phyloP scores from a whole-genome alignment of 2,797 vertebrate genomes.

The Spizella passerina region DNA sequence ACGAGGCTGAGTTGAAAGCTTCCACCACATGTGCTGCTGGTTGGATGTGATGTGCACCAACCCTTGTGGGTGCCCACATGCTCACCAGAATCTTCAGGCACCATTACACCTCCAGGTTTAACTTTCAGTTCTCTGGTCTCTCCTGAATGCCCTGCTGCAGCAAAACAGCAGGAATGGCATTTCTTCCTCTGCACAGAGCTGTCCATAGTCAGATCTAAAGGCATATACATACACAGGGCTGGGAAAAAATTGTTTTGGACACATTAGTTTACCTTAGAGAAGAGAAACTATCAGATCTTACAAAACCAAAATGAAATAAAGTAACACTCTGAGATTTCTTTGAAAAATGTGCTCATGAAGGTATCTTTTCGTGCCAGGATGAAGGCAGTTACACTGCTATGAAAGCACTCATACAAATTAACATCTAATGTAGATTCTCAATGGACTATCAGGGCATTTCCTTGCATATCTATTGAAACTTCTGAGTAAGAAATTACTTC shows the following conservation, averaged over 20 bases:
- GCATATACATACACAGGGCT: no score
- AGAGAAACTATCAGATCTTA: not conserved
- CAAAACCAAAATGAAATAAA: not conserved
- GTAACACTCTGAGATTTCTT: not conserved
- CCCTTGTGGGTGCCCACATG: not conserved
- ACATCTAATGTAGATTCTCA: not conserved
- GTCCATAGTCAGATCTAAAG: not conserved
- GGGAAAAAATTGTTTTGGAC: not conserved
- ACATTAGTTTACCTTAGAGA: not conserved
- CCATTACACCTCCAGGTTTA: not conserved
- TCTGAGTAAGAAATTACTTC: constrained; percentile 27
- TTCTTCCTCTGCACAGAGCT: not conserved
- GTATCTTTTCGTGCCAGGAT: not conserved
- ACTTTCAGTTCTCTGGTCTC: not conserved
- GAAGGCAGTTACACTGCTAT: not conserved
- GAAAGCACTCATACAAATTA: not conserved
- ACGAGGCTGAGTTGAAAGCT: not conserved
- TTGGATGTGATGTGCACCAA: not conserved
- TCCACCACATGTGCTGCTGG: not conserved
- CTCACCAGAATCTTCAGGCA: not conserved
- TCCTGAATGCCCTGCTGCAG: not conserved
- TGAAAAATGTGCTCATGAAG: not conserved
- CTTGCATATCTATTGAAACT: not conserved
- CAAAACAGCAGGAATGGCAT: not conserved
- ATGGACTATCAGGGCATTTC: not conserved